Conservation (phyloP, 2,888 invertebrate species). For the Sarcophaga caerulescens region DNA sequence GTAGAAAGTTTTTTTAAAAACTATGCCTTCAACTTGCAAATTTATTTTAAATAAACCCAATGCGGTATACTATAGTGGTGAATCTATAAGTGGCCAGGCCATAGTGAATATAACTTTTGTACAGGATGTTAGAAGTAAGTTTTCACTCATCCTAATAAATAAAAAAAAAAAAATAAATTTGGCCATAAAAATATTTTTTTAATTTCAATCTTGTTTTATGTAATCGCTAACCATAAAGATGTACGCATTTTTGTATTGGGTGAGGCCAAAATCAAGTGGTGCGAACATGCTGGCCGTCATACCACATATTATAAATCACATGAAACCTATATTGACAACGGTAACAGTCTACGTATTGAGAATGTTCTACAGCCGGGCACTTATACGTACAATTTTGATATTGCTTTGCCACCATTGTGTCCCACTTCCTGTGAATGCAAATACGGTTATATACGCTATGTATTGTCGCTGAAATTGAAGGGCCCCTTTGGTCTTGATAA, state of each 20-base stretch:
- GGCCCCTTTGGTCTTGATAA: slow-evolving; percentile 88
- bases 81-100: slow-evolving; percentile 73
- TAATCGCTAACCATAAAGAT: slow-evolving; percentile 52
- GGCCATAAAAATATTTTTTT: neutral
- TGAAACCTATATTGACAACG: slow-evolving; percentile 69
- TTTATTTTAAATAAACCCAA: slow-evolving; percentile 73
- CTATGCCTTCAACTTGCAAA: slow-evolving; percentile 66
- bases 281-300: slow-evolving; percentile 68
- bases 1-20: neutral
- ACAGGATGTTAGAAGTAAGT: slow-evolving; percentile 67
- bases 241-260: slow-evolving; percentile 71
- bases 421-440: slow-evolving; percentile 84
- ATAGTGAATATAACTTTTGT: slow-evolving; percentile 60
- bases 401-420: slow-evolving; percentile 70
- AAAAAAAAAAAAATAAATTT: neutral
- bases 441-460: slow-evolving; percentile 88
- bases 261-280: slow-evolving; percentile 72
- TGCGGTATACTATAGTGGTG: slow-evolving; percentile 76
- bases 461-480: slow-evolving; percentile 88
- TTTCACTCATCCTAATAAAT: neutral
- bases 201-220: slow-evolving; percentile 7
- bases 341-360: slow-evolving; percentile 63
- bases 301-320: slow-evolving; percentile 66
- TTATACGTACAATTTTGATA: slow-evolving; percentile 71
- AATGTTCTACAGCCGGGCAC: slow-evolving; percentile 69